Percentiles rank a stretch among this genome's conserved stretches.
These are phyloP conservation scores for Pogona vitticeps DNA, from an alignment of 2,113 vertebrate genomes.

Conservation along the genomic window DNA sequence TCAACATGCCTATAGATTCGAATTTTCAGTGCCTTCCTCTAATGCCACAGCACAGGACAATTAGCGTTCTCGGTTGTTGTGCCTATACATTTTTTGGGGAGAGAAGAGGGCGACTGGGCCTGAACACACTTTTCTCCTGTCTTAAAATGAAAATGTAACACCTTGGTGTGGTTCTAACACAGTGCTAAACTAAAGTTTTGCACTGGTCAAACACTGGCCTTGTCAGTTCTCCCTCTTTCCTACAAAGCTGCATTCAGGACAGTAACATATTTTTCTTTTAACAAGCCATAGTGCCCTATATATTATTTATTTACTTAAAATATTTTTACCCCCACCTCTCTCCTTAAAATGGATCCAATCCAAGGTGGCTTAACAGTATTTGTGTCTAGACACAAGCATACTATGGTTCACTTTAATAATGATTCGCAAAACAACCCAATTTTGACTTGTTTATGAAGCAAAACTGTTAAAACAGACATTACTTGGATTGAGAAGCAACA, in stretches of 20 bases:
- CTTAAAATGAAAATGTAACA: too few species aligned
- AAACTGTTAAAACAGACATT: not conserved
- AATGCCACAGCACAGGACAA: too few species aligned
- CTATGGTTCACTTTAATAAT: not conserved
- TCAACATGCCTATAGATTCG: not conserved
- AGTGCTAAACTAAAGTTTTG: too few species aligned
- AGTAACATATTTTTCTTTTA: too few species aligned
- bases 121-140: too few species aligned
- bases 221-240: not conserved
- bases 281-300: too few species aligned
- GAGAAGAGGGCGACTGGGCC: too few species aligned
- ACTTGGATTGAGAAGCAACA: not conserved
- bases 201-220: not conserved
- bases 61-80: not conserved
- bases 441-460: not conserved
- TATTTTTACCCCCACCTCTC: too few species aligned
- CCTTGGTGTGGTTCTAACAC: too few species aligned
- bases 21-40: not conserved
- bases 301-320: too few species aligned
- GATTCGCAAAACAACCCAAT: not conserved
- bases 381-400: too few species aligned
- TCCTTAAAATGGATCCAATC: not conserved
- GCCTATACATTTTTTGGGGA: not conserved
- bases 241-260: too few species aligned
- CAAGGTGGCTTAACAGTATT: not conserved